Conservation (phyloP, 2,888 invertebrate species). For the Leptopterna dolabrata region DNA sequence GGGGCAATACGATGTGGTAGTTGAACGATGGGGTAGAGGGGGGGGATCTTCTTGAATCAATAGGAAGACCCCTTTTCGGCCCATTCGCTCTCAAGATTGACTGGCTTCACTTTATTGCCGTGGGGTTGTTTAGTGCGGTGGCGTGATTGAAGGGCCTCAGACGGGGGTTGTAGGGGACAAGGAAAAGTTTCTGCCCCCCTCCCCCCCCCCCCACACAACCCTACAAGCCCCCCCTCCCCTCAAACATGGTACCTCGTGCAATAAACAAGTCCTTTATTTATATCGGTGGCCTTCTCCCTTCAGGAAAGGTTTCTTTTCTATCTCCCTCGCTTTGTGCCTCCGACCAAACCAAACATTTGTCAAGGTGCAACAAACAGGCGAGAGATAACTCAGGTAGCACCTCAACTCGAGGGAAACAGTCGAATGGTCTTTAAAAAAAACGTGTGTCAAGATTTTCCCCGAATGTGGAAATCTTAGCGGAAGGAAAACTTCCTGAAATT, state of each 20-base stretch:
- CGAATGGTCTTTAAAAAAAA: too few species aligned
- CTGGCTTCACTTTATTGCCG: slow-evolving; percentile 29
- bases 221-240: not conserved
- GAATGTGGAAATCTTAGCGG: too few species aligned
- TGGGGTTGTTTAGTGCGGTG: slow-evolving; percentile 27
- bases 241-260: slow-evolving; percentile 2
- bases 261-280: slow-evolving; percentile 27
- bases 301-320: not conserved
- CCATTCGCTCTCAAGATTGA: slow-evolving; percentile 16
- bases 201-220: not conserved
- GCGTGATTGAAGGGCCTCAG: slow-evolving; percentile 32
- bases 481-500: too few species aligned
- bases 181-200: not conserved
- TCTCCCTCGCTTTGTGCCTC: not conserved
- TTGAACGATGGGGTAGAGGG: not conserved
- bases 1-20: not conserved
- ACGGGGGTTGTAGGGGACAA: not conserved
- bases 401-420: not conserved
- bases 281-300: not conserved
- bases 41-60: not conserved
- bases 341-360: not conserved
- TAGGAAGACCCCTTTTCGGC: not conserved
- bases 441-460: too few species aligned
- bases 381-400: not conserved
- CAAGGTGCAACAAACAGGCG: not conserved